Evolutionary conservation across 1,140 invertebrate species (phyloP), one percentile per base, ranked within the genome.

Genomic region (Hyles euphorbiae): DNA sequence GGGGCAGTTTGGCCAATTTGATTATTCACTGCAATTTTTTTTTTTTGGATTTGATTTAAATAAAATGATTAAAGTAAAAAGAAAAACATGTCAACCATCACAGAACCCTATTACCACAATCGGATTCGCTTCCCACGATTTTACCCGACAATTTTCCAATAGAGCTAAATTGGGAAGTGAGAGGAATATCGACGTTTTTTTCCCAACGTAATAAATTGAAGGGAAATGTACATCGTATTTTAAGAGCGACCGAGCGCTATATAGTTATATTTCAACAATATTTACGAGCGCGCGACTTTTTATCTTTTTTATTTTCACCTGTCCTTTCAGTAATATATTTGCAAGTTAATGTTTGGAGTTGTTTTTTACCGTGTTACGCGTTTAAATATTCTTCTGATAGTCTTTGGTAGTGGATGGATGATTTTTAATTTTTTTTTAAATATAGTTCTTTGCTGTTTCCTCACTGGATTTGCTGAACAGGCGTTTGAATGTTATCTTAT

Each of bases 181-280:
- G 36, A 10, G 36, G 40, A 12, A 54, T 22, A 1, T 11, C 11
- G 11, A 36, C 43, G 40, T 54, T 54, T 54, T 54, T 43, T 54
- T 44, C 12, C 40, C 22, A 54, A 54, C 40, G 53, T 44, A 11
- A 54, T 54, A 54, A 54, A 44, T 54, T 44, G 22, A 22, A 44
- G 10, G 53, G 32, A 54, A 54, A 34, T 33, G 53, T 11, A 32
- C 36, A 44, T 43, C 53, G 53, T 54, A 54, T 44, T 54, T 54
- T 12, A 11, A 2, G 50, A 32, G 12, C 7, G 2, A 5, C 4
- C 2, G 36, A 8, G 5, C 36, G 5, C 5, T 40, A 40, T 8
- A 8, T 8, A 52, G 34, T 52, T 52, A 33, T 34, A 34, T 52
- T 52, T 52, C 50, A 34, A 2, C 7, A 7, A n/a, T 48, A 11